Conservation (phyloP, 2,113 vertebrate species). For the Antigone vipio region DNA sequence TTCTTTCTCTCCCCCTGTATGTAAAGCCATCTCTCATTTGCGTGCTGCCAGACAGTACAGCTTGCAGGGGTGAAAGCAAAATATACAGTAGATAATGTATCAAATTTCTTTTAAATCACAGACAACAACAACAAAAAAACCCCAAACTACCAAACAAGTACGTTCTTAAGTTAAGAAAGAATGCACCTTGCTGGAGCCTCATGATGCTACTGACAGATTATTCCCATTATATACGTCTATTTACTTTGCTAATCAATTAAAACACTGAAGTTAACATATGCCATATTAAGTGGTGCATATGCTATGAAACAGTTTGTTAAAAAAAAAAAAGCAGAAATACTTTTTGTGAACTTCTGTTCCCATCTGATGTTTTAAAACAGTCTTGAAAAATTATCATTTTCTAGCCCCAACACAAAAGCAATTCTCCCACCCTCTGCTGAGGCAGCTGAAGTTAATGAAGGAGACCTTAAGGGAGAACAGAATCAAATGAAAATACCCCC, state of each 20-base stretch:
- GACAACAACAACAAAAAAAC: not conserved
- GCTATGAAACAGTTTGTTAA: slow-evolving; percentile 70
- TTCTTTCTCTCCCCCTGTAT: not conserved
- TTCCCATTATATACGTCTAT: slow-evolving; percentile 61
- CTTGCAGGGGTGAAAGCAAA: slow-evolving; percentile 22
- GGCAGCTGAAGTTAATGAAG: slow-evolving; percentile 5
- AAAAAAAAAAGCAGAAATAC: slow-evolving; percentile 43
- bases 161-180: not conserved
- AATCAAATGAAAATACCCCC: not conserved
- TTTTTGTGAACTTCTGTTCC: slow-evolving; percentile 68
- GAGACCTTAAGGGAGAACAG: not conserved
- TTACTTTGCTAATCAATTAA: slow-evolving; percentile 74
- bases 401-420: slow-evolving; percentile 55
- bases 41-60: slow-evolving; percentile 8
- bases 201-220: slow-evolving; percentile 59
- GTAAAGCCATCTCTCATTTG: not conserved
- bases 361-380: slow-evolving; percentile 71
- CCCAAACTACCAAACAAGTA: not conserved
- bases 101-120: not conserved
- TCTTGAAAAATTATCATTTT: slow-evolving; percentile 62
- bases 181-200: slow-evolving; percentile 50
- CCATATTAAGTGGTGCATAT: slow-evolving; percentile 72
- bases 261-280: slow-evolving; percentile 74
- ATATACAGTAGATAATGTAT: not conserved
- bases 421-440: slow-evolving; percentile 13